phyloP scores from a whole-genome alignment of 1,140 invertebrate species.

The Drosophila guanche region DNA sequence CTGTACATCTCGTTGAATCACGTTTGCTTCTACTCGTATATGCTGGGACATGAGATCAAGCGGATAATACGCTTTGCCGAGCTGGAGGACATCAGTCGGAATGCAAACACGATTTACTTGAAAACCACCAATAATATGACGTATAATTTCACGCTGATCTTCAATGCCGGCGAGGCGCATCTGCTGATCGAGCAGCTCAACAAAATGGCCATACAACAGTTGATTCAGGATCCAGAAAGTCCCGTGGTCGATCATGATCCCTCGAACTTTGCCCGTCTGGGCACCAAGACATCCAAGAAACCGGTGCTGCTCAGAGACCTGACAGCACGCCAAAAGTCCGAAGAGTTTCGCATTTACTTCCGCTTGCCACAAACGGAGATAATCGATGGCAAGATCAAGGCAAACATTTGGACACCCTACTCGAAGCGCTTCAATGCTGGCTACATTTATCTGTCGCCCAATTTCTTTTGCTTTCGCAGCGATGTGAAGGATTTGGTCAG shows the following conservation, averaged over 20 bases:
- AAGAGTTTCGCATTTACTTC: constrained; percentile 92
- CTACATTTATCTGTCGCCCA: constrained; percentile 95
- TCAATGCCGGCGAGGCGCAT: constrained; percentile 95
- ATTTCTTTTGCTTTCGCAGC: constrained; percentile 98
- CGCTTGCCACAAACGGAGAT: constrained; percentile 94
- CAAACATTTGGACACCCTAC: constrained; percentile 95
- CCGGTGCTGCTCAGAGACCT: constrained; percentile 96
- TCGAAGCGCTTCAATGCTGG: constrained; percentile 95
- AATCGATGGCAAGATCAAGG: constrained; percentile 94
- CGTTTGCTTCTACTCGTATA: constrained; percentile 97
- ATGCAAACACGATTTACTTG: constrained; percentile 73
- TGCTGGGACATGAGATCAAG: constrained; percentile 95
- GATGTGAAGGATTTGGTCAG: constrained; percentile 93
- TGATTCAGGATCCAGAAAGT: constrained; percentile 83
- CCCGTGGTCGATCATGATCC: constrained; percentile 74
- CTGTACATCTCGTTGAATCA: constrained; percentile 98
- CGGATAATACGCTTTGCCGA: constrained; percentile 88
- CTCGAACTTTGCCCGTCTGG: constrained; percentile 86
- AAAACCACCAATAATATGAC: constrained; percentile 81
- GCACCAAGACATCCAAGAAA: constrained; percentile 91
- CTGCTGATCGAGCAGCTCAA: constrained; percentile 96
- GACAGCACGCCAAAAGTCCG: constrained; percentile 96
- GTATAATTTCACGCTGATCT: constrained; percentile 87
- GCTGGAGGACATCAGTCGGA: constrained; percentile 68
- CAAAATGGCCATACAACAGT: constrained; percentile 97